A percentile compares a stretch with the other conserved stretches of the same genome.
Conservation (phyloP, 2,113 vertebrate genomes). For the Channa maculata region DNA sequence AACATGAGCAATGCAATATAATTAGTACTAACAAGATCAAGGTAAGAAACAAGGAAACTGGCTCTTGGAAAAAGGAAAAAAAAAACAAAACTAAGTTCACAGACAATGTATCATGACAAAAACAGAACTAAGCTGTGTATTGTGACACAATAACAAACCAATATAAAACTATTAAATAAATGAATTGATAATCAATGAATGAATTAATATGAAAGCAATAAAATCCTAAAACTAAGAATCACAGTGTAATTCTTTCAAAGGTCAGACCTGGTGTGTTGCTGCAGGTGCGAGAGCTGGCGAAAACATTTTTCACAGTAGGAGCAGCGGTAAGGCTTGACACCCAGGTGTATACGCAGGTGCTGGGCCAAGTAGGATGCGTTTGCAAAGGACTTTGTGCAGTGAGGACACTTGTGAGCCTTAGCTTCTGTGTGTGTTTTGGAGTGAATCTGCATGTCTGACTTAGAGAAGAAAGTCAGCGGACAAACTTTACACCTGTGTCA, state of each 20-base stretch:
- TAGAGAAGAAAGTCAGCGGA: constrained; percentile 98
- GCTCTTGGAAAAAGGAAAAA: too few relatives aligned
- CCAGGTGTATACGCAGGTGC: constrained; percentile 97
- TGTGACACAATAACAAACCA: too few relatives aligned
- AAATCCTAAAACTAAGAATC: not conserved
- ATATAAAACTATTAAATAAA: too few relatives aligned
- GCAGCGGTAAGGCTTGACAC: constrained; percentile 97
- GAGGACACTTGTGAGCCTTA: constrained; percentile 98
- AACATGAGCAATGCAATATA: too few relatives aligned
- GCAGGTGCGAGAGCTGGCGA: constrained; percentile 95
- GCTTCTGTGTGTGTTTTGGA: constrained; percentile 98
- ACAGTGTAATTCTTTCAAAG: not conserved
- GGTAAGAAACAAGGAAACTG: too few relatives aligned
- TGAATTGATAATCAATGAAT: too few relatives aligned
- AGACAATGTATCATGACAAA: too few relatives aligned
- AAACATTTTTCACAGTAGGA: constrained; percentile 98
- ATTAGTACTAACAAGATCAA: too few relatives aligned
- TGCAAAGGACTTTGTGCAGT: constrained; percentile 97
- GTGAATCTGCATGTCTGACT: constrained; percentile 99
- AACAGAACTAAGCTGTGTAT: too few relatives aligned
- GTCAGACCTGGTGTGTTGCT: constrained; percentile 96
- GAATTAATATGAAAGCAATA: not conserved
- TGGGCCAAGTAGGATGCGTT: constrained; percentile 97
- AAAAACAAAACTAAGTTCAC: too few relatives aligned
- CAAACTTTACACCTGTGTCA: constrained; percentile 94